Base-by-base conservation (phyloP, 1,140 invertebrate genomes). In the Nomia melanderi region DNA sequence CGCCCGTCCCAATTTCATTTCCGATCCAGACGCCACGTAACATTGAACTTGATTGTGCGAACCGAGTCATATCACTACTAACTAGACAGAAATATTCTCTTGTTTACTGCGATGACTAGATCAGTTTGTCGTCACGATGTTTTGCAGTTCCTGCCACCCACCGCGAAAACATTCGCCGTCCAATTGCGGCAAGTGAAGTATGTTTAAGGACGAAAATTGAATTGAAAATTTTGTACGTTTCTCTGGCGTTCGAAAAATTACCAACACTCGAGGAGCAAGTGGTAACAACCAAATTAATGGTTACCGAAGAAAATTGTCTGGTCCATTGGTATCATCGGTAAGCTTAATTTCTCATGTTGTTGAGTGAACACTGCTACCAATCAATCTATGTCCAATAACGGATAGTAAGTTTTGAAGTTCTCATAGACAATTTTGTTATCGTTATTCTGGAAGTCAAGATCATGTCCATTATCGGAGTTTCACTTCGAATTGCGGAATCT, bases 121-220 rank as follows among this genome's bases (percentile, higher is more conserved):
- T 69, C 54, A 69, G 53, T 25, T 39, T 44, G 53, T 70, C 39
- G 31, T 77, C 74, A 66, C 66, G 41, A 57, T 47, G 7, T 75
- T 65, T 73, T 63, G 69, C 27, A 56, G 17, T 50, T 23, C 31
- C 70, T 74, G 64, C 74, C 86, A 85, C 82, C 86, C 84, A 85
- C 87, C 56, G 77, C 65, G 75, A 79, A 80, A 86, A 75, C 82
- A 83, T 71, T 79, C 67, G 76, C 17, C 20, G 8, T 39, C 17
- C n/a, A n/a, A n/a, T n/a, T n/a, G n/a, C n/a, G n/a, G n/a, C n/a
- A n/a, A n/a, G n/a, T n/a, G n/a, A n/a, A n/a, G n/a, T n/a, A n/a
- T n/a, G n/a, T n/a, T n/a, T n/a, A n/a, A n/a, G n/a, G n/a, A n/a
- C n/a, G n/a, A n/a, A n/a, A n/a, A n/a, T n/a, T n/a, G n/a, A n/a